phyloP scores from a whole-genome alignment of 1,140 invertebrate genomes.

The Sycophila sp. region DNA sequence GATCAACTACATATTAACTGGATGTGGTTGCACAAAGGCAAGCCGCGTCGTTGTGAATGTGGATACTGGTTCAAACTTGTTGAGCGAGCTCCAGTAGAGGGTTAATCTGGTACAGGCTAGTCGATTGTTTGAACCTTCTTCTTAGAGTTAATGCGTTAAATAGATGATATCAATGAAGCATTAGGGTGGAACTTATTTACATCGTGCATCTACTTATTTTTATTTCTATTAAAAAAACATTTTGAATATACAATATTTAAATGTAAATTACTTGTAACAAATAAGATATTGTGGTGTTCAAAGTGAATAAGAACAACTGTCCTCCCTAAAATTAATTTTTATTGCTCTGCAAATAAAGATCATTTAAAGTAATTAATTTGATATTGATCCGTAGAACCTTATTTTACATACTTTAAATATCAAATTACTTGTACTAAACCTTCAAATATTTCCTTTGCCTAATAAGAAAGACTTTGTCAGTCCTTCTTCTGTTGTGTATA shows the following conservation, averaged over 20 bases:
- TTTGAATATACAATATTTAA: constrained; percentile 8
- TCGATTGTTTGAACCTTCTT: constrained; percentile 49
- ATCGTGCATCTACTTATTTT: constrained; percentile 10
- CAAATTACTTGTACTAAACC: no score
- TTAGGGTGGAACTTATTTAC: constrained; percentile 25
- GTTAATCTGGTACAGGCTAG: constrained; percentile 47
- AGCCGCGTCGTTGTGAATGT: constrained; percentile 91
- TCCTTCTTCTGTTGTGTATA: no score
- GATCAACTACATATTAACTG: constrained; percentile 88
- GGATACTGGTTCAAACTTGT: constrained; percentile 96
- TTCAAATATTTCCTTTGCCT: no score
- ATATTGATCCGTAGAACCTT: no score
- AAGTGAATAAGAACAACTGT: constrained; percentile 7
- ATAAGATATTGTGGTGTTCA: neutral
- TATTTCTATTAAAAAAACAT: neutral
- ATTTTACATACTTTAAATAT: no score
- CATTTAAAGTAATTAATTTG: constrained; percentile 29
- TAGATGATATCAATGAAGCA: constrained; percentile 22
- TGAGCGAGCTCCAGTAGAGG: constrained; percentile 15
- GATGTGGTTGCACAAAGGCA: constrained; percentile 93
- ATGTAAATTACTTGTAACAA: constrained; percentile 21
- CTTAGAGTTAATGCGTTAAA: constrained; percentile 32
- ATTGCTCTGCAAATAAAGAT: constrained; percentile 31
- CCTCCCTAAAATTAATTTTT: constrained; percentile 30
- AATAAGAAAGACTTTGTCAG: no score